Evolutionary conservation across 1,140 invertebrate genomes (phyloP).

Genomic region (Pteromalus puparum): DNA sequence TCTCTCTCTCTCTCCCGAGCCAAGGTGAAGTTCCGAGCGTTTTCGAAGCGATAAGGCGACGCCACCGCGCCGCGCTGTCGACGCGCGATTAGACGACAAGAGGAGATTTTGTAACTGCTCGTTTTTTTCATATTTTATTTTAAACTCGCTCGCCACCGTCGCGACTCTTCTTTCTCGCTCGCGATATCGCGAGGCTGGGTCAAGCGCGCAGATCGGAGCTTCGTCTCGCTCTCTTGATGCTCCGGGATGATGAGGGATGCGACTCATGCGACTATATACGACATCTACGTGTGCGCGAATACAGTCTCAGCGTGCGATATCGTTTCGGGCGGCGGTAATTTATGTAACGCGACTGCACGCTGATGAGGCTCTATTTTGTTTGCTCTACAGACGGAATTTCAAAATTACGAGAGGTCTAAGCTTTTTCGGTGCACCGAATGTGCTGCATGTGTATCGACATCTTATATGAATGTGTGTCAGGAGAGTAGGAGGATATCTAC

Average conservation of each 20-base stretch:
- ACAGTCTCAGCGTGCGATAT: background rate
- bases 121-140: conserved; percentile 26
- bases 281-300: background rate
- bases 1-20: background rate
- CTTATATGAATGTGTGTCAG: background rate
- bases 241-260: background rate
- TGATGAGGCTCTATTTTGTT: background rate
- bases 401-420: no score
- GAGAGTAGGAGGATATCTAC: background rate
- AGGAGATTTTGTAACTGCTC: conserved; percentile 29
- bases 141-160: no score
- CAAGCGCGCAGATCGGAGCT: conserved; percentile 1
- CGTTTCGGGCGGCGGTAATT: background rate
- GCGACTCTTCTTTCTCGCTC: no score
- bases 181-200: background rate
- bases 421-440: no score
- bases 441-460: no score
- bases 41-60: conserved; percentile 47
- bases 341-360: background rate
- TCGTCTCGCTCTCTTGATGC: background rate
- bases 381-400: no score
- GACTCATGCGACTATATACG: background rate
- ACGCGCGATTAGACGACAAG: conserved; percentile 44
- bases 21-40: conserved; percentile 44
- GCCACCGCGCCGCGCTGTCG: conserved; percentile 26